Evolutionary conservation across 2,113 vertebrate species (phyloP), one percentile per base, ranked within the genome.

Genomic region (Calypte anna): DNA sequence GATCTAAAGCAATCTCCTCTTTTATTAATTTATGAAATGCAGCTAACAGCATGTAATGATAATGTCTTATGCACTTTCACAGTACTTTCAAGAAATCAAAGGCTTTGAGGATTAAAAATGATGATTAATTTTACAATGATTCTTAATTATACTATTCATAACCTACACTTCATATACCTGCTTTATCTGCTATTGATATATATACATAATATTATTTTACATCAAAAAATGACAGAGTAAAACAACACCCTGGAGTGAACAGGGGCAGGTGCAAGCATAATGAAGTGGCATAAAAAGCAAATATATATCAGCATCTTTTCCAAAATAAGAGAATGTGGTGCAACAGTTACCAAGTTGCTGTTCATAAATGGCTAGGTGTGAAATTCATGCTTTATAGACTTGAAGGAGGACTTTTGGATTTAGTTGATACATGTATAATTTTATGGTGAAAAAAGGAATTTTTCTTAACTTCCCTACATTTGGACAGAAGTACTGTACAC

Each of bases 61-160:
- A 93, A 85, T 36, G 54, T 36, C 9, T 21, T 23, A 70, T 50
- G 19, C 18, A 81, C 64, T 94, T 84, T 80, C 51, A 58, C 44
- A 82, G 30, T 36, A 79, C 44, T 78, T 83, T 68, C 36, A 75
- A 86, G 75, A 95, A 95, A 94, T 96, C 58, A 93, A 92, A 91
- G 72, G 40, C 62, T 88, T 75, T 93, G 79, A 92, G 23, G 30
- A 88, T 88, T 63, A 55, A 86, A 90, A 93, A 76, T 73, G 31
- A 24, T 51, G 14, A 36, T 48, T 86, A 80, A 80, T 96, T 92
- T 90, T 81, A 66, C 3, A 0, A 12, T 82, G 73, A 84, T 92
- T 87, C 83, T 64, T 93, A 93, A 96, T 95, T 82, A 77, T 21
- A 62, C 63, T 90, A 85, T 82, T 96, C 76, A 93, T 67, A 89